A percentile compares a stretch with the other conserved stretches of the same genome.
Conservation (phyloP, 2,888 invertebrate species). For the Chorisops tibialis region DNA sequence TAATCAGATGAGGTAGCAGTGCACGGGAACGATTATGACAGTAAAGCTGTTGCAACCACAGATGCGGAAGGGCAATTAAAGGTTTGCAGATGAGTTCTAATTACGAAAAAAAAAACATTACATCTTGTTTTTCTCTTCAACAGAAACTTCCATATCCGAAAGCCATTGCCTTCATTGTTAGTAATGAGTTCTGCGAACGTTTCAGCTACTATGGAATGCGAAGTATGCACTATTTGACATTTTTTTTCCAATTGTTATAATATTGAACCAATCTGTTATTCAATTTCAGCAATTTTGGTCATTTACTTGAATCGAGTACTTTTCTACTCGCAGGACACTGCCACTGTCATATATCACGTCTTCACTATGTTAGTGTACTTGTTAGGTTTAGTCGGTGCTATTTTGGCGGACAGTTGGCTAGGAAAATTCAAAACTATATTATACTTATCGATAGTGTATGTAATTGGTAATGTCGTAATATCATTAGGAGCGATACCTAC, state of each 20-base stretch:
- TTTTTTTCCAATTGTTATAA: conserved; percentile 57
- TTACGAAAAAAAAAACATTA: no score
- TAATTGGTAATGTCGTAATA: conserved; percentile 75
- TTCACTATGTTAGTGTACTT: conserved; percentile 74
- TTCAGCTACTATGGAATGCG: conserved; percentile 94
- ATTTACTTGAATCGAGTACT: conserved; percentile 69
- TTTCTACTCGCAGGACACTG: conserved; percentile 59
- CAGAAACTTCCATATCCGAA: conserved; percentile 57
- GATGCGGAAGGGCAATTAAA: conserved; percentile 1
- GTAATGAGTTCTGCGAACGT: conserved; percentile 93
- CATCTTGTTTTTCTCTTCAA: no score
- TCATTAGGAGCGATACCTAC: conserved; percentile 66
- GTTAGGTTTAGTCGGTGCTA: conserved; percentile 73
- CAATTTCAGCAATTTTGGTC: conserved; percentile 65
- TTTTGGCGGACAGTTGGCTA: conserved; percentile 73
- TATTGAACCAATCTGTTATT: conserved; percentile 60
- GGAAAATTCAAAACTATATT: conserved; percentile 76
- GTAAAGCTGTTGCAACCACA: background rate
- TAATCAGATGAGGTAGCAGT: background rate
- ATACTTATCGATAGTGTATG: conserved; percentile 83
- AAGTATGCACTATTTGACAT: conserved; percentile 55
- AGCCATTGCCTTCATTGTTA: conserved; percentile 83
- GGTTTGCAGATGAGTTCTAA: background rate
- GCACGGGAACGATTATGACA: background rate
- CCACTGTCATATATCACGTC: conserved; percentile 71